Evolutionary conservation across 2,113 vertebrate species (phyloP).

Genomic region (Boulengeromyrus knoepffleri): DNA sequence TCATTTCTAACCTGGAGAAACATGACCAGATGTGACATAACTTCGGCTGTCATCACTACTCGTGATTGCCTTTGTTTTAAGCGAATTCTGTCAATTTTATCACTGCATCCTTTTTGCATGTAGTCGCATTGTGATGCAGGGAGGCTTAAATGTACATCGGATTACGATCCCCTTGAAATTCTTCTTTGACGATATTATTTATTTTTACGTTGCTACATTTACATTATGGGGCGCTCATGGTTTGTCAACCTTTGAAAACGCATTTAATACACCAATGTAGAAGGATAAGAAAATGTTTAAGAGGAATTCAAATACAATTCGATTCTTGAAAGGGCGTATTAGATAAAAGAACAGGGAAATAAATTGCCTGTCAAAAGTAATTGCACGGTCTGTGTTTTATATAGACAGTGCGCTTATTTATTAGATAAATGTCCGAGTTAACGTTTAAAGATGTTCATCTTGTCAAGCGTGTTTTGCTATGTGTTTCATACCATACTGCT

Average conservation of each 20-base stretch:
- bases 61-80: not conserved
- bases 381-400: not conserved
- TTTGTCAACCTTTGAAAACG: not conserved
- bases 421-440: not conserved
- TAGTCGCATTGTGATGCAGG: not conserved
- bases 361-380: constrained; percentile 6
- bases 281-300: constrained; percentile 7
- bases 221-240: not conserved
- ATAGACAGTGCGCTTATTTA: constrained; percentile 12
- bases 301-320: not conserved
- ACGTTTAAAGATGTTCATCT: not conserved
- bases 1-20: not conserved
- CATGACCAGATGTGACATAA: not conserved
- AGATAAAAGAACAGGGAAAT: not conserved
- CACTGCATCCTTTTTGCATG: not conserved
- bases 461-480: constrained; percentile 7
- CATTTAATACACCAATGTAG: not conserved
- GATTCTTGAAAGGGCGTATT: constrained; percentile 5
- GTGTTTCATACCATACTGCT: not conserved
- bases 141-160: not conserved
- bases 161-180: not conserved
- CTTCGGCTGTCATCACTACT: not conserved
- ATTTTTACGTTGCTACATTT: not conserved
- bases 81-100: not conserved
- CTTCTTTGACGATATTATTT: not conserved